Evolutionary conservation across 2,797 vertebrate genomes (phyloP), one percentile per base, ranked within the genome.

Genomic region (Alfaro cultratus): DNA sequence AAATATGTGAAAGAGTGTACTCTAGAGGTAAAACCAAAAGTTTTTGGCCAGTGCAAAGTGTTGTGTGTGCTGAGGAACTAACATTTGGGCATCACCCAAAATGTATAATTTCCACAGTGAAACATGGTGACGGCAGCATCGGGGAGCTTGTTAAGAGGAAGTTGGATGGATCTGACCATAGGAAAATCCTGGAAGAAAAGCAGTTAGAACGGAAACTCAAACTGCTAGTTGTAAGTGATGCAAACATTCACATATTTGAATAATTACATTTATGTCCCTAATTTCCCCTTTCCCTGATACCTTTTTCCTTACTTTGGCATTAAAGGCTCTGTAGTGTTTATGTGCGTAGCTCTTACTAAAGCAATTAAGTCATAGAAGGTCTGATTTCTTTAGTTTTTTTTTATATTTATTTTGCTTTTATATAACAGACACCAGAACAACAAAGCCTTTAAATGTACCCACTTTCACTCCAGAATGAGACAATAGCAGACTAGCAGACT

Each of bases 211-310:
- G 21, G 21, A 51, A 51, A 51, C 49, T 51, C 49, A 23, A 51
- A 51, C 82, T 76, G 77, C 83, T 78, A 87, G 93, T 97, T 97
- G 94, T 96, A 96, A 96, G 93, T 92, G 45, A 82, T 86, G 89
- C 1, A 90, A 86, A 80, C 31, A 29, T 60, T 60, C 29, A 60
- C 12, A 60, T 60, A 36, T 64, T 36, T 64, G 60, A 6, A 64
- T 64, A 36, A 64, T 18, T 6, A 2, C 7, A 21, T 96, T 96
- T 89, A 96, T 97, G 94, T 89, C 92, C 85, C 95, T 96, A 96
- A 97, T 96, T 96, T 88, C 91, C 72, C 29, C 16, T 46, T 36
- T 43, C 3, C 51, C 76, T 55, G 82, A 0, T 57, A n/a, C 41
- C 80, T 88, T 64, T 77, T 81, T 79, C 78, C 53, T 81, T 55